A percentile compares a stretch with the other conserved stretches of the same genome.
phyloP scores from a whole-genome alignment of 2,113 vertebrate species.

The Hemichromis elongatus region DNA sequence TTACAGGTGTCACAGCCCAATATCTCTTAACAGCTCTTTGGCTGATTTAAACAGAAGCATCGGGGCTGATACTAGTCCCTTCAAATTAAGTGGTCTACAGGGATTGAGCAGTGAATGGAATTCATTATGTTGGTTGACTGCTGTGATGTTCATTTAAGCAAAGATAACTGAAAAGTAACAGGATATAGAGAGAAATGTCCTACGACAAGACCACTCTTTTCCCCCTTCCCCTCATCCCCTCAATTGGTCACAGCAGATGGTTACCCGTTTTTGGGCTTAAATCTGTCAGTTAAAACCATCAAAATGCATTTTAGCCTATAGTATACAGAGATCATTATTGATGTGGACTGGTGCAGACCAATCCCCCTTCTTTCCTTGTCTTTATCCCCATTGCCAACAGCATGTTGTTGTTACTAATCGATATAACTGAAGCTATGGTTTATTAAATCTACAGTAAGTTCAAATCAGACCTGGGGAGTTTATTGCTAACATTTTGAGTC shows the following conservation, averaged over 20 bases:
- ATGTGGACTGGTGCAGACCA: not conserved
- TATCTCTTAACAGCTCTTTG: conserved; percentile 10
- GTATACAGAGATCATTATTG: not conserved
- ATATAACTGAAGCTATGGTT: not conserved
- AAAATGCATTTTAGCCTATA: not conserved
- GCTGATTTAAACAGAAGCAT: not conserved
- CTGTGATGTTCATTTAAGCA: not conserved
- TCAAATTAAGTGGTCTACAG: conserved; percentile 2
- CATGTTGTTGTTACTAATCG: not conserved
- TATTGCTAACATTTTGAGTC: not conserved
- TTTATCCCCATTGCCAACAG: not conserved
- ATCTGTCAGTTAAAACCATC: not conserved
- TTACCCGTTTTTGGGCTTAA: not conserved
- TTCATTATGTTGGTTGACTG: not conserved
- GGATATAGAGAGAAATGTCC: not conserved
- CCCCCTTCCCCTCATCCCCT: not conserved
- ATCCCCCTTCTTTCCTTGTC: not conserved
- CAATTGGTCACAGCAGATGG: not conserved
- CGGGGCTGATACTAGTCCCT: not conserved
- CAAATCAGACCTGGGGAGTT: not conserved
- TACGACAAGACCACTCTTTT: not conserved
- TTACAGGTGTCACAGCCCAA: conserved; percentile 4
- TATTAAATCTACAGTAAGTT: not conserved
- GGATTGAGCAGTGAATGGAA: not conserved
- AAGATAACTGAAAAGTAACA: not conserved